Evolutionary conservation across 2,888 invertebrate species (phyloP), one percentile per base, ranked within the genome.

Genomic region (Caenorhabditis sp.): DNA sequence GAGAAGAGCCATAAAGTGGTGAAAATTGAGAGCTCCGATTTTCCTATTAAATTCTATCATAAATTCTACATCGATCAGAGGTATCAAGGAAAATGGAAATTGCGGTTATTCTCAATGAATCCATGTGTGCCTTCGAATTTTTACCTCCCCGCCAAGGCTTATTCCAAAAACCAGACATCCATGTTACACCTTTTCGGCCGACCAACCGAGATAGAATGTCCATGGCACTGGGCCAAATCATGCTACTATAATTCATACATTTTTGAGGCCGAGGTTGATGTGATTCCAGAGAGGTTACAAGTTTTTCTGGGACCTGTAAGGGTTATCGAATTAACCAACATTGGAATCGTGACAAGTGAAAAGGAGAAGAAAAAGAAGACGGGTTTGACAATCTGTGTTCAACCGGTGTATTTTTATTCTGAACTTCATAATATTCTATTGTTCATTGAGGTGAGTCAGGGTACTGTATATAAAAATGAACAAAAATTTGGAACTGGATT

Each of bases 381-480:
- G 4, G 80, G 79, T 0, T 52, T 81, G 7, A 74, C 79, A 3
- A 70, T 82, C 12, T 82, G 82, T 59, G 70, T 82, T 7, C 81
- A 77, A 21, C 80, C 82, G 0, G 71, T 82, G 12, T 82, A 80
- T 54, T 82, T 80, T 80, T 80, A 76, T 61, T 69, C 79, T 0
- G 75, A 78, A 52, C 76, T 73, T 60, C 72, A 72, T 25, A 76
- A 75, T 31, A 63, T 82, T 31, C 65, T 77, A 1, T 61, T 77
- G 8, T 82, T 81, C 57, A 52, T 82, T 31, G 81, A 72, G 67
- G 71, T 72, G 1, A 36, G 36, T 36, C 10, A 8, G 7, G 43
- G 43, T 58, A 26, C 17, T 31, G 27, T 52, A n/a, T n/a, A n/a
- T n/a, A n/a, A n/a, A n/a, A n/a, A n/a, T n/a, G n/a, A n/a, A n/a